phyloP scores from a whole-genome alignment of 64 coral and sea anemone genomes.

The Acropora yongei region DNA sequence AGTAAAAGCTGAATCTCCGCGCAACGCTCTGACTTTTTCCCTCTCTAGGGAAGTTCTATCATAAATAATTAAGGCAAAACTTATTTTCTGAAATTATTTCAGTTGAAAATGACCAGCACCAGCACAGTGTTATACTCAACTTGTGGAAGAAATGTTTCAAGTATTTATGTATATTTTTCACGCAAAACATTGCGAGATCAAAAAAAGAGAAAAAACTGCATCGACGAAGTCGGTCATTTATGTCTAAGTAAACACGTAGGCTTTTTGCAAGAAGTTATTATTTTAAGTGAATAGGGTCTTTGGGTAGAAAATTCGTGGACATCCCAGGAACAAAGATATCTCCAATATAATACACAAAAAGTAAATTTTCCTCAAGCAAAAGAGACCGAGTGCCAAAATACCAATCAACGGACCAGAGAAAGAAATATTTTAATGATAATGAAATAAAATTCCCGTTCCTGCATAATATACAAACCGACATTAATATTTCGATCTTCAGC shows the following conservation, averaged over 20 bases:
- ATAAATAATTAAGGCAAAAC: too few species aligned
- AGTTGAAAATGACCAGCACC: too few species aligned
- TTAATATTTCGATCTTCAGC: background rate
- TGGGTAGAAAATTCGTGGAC: background rate
- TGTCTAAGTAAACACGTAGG: background rate
- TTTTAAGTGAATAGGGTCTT: background rate
- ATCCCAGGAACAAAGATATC: background rate
- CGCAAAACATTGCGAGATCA: too few species aligned
- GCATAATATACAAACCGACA: conserved; percentile 15
- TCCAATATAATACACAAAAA: background rate
- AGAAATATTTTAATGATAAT: background rate
- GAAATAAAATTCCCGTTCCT: background rate
- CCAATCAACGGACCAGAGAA: background rate
- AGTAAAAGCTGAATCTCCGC: too few species aligned
- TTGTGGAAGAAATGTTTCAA: too few species aligned
- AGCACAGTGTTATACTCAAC: too few species aligned
- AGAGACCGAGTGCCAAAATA: background rate
- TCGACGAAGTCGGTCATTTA: background rate
- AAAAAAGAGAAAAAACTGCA: too few species aligned
- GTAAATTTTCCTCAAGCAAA: background rate
- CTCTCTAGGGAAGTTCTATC: too few species aligned
- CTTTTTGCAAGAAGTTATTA: conserved; percentile 29
- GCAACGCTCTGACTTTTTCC: too few species aligned
- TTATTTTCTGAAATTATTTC: too few species aligned
- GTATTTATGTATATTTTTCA: too few species aligned